Evolutionary conservation across 2,113 vertebrate species (phyloP).

Genomic region (Apteryx owenii): DNA sequence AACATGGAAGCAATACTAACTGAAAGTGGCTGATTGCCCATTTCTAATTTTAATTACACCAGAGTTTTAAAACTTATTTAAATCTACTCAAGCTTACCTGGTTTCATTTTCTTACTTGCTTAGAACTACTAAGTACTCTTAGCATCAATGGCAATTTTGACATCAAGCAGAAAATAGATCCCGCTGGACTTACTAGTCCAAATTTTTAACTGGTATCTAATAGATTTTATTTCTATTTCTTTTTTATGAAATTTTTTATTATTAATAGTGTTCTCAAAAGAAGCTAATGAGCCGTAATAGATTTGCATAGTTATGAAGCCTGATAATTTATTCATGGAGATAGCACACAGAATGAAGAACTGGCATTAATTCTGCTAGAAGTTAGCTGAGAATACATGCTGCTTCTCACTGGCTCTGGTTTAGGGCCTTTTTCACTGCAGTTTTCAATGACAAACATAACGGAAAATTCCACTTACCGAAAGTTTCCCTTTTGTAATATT

Average conservation of each 20-base stretch:
- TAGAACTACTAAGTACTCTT: not conserved
- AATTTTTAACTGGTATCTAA: not conserved
- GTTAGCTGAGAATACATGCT: not conserved
- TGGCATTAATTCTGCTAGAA: conserved; percentile 18
- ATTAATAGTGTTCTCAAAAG: conserved; percentile 63
- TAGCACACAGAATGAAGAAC: not conserved
- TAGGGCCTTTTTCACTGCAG: not conserved
- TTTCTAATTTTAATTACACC: not conserved
- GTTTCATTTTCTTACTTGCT: not conserved
- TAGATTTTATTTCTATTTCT: conserved; percentile 64
- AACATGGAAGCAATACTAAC: not conserved
- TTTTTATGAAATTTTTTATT: conserved; percentile 54
- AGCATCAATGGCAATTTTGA: not conserved
- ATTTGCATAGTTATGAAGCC: conserved; percentile 54
- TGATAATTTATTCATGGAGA: conserved; percentile 56
- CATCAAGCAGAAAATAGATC: not conserved
- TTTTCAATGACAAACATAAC: not conserved
- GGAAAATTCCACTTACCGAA: not conserved
- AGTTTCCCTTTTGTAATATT: not conserved
- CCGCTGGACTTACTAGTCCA: not conserved
- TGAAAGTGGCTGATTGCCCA: not conserved
- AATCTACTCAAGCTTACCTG: not conserved
- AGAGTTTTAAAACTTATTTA: not conserved
- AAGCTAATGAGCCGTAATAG: conserved; percentile 54
- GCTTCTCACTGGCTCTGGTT: not conserved